These are phyloP conservation scores for Andrena minutula DNA, from an alignment of 2,888 invertebrate genomes.

Conservation along the genomic window DNA sequence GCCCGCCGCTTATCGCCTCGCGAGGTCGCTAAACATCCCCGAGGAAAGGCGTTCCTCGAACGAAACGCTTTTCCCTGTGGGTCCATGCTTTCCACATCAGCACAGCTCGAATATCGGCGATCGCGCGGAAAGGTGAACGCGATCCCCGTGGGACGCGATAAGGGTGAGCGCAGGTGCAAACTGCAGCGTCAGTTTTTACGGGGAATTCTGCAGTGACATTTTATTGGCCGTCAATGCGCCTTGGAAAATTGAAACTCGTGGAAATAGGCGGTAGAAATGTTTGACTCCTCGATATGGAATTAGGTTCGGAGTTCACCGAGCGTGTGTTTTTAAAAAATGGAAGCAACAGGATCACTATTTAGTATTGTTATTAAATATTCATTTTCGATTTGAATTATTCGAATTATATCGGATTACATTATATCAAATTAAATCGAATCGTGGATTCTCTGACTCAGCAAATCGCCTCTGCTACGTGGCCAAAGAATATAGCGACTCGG, in stretches of 20 bases:
- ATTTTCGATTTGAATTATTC: too few relatives aligned
- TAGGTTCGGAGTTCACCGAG: background rate
- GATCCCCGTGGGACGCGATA: slow-evolving; percentile 11
- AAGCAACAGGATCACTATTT: too few relatives aligned
- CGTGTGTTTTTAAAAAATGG: too few relatives aligned
- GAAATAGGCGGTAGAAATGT: background rate
- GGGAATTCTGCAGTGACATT: background rate
- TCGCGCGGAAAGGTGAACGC: background rate
- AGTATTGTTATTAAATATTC: too few relatives aligned
- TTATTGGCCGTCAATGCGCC: too few relatives aligned
- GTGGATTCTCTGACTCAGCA: too few relatives aligned
- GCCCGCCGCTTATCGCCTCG: slow-evolving; percentile 18
- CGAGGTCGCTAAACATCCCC: background rate
- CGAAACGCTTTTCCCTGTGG: slow-evolving; percentile 1
- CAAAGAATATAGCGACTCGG: too few relatives aligned
- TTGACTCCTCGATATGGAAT: background rate
- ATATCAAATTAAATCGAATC: too few relatives aligned
- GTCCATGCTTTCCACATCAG: background rate
- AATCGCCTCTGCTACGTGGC: too few relatives aligned
- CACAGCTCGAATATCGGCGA: background rate
- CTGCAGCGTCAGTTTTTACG: background rate
- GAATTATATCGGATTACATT: too few relatives aligned
- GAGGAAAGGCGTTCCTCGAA: slow-evolving; percentile 11
- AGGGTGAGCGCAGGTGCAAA: background rate
- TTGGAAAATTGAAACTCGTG: too few relatives aligned